Conservation (phyloP, 1,140 invertebrate genomes). For the Palaemon carinicauda region DNA sequence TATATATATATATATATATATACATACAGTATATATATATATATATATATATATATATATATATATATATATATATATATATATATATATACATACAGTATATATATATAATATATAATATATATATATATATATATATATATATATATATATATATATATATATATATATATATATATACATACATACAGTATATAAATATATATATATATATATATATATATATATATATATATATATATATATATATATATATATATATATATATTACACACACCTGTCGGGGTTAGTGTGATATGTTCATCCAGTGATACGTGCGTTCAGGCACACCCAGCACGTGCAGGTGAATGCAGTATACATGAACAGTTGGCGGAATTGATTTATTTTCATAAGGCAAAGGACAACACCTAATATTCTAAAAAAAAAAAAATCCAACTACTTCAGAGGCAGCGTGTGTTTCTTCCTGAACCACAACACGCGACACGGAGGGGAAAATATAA, state of each 20-base stretch:
- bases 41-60: constrained; percentile 8
- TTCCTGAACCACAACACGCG: no score
- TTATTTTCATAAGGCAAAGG: no score
- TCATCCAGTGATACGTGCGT: no score
- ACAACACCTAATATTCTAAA: no score
- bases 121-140: neutral
- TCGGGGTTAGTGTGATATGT: no score
- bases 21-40: no score
- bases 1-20: neutral
- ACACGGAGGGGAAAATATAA: no score
- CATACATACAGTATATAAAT: neutral
- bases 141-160: neutral
- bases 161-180: neutral
- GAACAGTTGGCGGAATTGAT: neutral
- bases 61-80: neutral
- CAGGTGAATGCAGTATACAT: neutral
- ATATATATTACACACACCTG: no score
- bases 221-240: neutral
- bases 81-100: neutral
- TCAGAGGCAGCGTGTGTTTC: no score
- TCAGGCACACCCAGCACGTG: no score
- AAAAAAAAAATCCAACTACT: no score
- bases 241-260: no score
- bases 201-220: neutral
- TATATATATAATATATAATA: neutral